Evolutionary conservation across 2,888 invertebrate genomes (phyloP).

Genomic region (Tetranychus piercei): DNA sequence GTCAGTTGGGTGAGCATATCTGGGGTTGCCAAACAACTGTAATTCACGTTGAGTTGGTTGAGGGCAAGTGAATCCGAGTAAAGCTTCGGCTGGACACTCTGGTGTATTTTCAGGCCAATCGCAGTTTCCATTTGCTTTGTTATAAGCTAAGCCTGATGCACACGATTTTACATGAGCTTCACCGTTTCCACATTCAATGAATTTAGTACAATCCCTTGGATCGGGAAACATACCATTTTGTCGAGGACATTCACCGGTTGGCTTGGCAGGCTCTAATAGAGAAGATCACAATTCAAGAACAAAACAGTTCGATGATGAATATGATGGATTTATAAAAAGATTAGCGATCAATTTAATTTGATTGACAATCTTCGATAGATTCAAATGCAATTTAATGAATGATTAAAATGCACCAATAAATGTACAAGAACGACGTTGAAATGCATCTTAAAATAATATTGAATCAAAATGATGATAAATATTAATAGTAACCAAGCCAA

Average conservation of each 20-base stretch:
- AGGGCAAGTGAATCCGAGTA: conserved; percentile 21
- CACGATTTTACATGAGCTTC: conserved; percentile 6
- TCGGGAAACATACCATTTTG: conserved; percentile 23
- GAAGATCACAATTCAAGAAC: neutral
- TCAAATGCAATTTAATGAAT: no score
- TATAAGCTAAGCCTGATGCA: neutral
- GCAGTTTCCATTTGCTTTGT: neutral
- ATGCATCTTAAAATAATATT: neutral
- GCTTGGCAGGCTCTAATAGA: conserved; percentile 21
- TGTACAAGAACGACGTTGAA: neutral
- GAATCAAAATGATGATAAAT: neutral
- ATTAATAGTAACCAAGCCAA: no score
- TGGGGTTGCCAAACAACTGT: conserved; percentile 20
- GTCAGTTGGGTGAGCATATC: conserved; percentile 24
- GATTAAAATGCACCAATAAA: no score
- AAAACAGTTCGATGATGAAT: no score
- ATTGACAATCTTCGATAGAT: no score
- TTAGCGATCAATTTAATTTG: no score
- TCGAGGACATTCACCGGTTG: conserved; percentile 23
- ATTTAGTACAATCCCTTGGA: neutral
- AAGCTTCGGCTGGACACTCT: conserved; percentile 1
- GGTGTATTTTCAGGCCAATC: conserved; percentile 11
- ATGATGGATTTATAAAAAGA: no score
- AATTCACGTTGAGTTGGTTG: conserved; percentile 21
- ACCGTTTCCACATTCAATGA: conserved; percentile 9